phyloP scores from a whole-genome alignment of 2,888 invertebrate species.

The Fragum fragum region DNA sequence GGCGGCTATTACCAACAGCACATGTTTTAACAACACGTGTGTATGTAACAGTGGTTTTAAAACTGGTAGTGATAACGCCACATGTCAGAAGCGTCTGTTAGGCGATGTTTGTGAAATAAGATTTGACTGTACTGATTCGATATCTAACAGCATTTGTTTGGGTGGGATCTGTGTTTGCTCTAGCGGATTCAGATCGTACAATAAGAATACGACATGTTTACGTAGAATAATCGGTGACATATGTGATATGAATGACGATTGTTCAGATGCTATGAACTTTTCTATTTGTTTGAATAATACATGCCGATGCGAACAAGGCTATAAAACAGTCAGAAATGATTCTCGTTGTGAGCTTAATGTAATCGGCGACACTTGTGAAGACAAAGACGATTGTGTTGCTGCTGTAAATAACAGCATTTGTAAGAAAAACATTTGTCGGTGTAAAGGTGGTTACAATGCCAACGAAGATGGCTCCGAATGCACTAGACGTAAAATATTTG shows the following conservation, averaged over 20 bases:
- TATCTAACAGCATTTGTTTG: conserved; percentile 53
- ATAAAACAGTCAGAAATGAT: conserved; percentile 19
- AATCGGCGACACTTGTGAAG: conserved; percentile 50
- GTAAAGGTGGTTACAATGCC: conserved; percentile 42
- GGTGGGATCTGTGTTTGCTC: conserved; percentile 49
- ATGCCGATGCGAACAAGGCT: conserved; percentile 56
- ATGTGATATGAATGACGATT: conserved; percentile 48
- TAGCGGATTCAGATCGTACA: conserved; percentile 40
- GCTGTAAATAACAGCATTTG: conserved; percentile 55
- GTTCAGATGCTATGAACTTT: conserved; percentile 41
- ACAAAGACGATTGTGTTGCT: conserved; percentile 49
- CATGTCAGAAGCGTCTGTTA: conserved; percentile 56
- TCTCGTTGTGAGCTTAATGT: conserved; percentile 46
- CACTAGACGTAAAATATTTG: conserved; percentile 53
- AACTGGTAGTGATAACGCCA: conserved; percentile 20
- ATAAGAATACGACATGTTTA: conserved; percentile 37
- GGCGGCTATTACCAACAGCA: conserved; percentile 50
- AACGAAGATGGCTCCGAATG: conserved; percentile 42
- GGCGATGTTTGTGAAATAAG: conserved; percentile 58
- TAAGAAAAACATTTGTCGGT: conserved; percentile 39
- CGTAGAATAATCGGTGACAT: conserved; percentile 37
- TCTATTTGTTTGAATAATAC: conserved; percentile 53
- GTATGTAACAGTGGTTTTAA: conserved; percentile 54
- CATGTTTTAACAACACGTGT: conserved; percentile 57
- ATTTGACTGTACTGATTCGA: conserved; percentile 62